phyloP scores from a whole-genome alignment of 2,888 invertebrate genomes.

The Dione juno region DNA sequence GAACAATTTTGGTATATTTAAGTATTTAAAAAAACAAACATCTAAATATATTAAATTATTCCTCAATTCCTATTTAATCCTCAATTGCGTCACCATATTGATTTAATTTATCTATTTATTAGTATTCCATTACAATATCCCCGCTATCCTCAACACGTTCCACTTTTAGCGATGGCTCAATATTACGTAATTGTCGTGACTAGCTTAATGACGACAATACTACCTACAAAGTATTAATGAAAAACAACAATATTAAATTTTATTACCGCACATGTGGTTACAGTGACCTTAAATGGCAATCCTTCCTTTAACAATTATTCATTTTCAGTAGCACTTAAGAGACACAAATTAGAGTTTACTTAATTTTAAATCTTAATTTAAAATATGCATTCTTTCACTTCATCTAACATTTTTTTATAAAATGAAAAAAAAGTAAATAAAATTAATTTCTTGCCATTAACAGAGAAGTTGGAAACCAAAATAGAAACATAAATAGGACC shows the following conservation, averaged over 20 bases:
- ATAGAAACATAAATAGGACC: too few relatives aligned
- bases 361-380: too few relatives aligned
- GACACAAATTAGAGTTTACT: too few relatives aligned
- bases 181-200: conserved; percentile 24
- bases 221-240: conserved; percentile 1
- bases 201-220: neutral
- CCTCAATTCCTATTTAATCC: neutral
- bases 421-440: too few relatives aligned
- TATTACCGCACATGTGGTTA: conserved; percentile 5
- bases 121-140: neutral
- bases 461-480: too few relatives aligned
- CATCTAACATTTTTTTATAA: too few relatives aligned
- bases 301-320: neutral
- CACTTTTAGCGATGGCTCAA: conserved; percentile 16
- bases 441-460: too few relatives aligned
- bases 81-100: neutral
- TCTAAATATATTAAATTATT: too few relatives aligned
- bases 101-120: neutral
- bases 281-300: neutral
- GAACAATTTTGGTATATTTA: too few relatives aligned
- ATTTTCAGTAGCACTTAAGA: neutral
- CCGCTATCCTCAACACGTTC: conserved; percentile 8
- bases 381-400: too few relatives aligned
- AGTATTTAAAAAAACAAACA: too few relatives aligned
- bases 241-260: conserved; percentile 13